A percentile compares a stretch with the other conserved stretches of the same genome.
These are phyloP conservation scores for Burhinus bistriatus DNA, from an alignment of 2,113 vertebrate genomes.

Conservation along the genomic window DNA sequence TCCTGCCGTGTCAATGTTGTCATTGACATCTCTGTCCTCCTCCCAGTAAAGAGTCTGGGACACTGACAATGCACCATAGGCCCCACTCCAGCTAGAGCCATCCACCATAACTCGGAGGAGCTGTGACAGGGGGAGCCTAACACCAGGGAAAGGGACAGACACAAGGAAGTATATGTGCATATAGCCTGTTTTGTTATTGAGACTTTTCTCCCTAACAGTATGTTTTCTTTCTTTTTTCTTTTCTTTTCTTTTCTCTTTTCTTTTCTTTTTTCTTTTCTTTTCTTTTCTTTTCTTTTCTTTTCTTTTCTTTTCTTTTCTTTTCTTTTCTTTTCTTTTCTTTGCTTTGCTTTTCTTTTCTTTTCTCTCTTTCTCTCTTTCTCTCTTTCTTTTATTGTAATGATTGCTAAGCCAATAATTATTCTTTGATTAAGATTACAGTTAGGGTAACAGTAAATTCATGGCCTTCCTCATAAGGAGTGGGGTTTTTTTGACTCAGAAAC, in stretches of 20 bases:
- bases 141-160: neutral
- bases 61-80: neutral
- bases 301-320: neutral
- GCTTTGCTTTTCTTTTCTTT: too few relatives aligned
- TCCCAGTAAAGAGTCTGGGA: neutral
- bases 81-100: neutral
- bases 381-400: neutral
- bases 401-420: neutral
- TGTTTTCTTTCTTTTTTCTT: neutral
- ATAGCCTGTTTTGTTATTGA: neutral
- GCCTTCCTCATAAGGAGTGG: neutral
- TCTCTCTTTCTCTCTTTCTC: neutral
- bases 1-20: neutral
- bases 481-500: neutral
- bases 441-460: neutral
- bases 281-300: neutral
- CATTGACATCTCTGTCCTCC: neutral
- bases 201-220: neutral
- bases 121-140: fast-evolving
- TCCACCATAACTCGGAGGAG: neutral
- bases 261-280: too few relatives aligned
- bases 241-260: neutral
- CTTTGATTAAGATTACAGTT: neutral
- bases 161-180: neutral
- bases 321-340: too few relatives aligned